Conservation (phyloP, 1,140 invertebrate genomes). For the Lasaia peninsularis region DNA sequence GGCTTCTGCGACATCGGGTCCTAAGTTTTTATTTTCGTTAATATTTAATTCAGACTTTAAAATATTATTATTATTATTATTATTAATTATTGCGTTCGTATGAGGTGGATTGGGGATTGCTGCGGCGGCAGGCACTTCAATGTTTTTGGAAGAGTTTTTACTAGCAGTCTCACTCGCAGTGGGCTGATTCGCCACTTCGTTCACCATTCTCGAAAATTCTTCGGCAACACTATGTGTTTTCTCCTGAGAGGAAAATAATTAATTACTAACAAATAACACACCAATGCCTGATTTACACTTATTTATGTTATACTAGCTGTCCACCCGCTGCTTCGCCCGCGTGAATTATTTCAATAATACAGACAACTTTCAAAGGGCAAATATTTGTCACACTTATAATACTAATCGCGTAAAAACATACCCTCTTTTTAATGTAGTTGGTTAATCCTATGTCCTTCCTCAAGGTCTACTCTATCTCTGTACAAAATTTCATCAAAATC, state of each 20-base stretch:
- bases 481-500: too few species aligned
- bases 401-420: too few species aligned
- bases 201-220: conserved; percentile 60
- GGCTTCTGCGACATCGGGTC: conserved; percentile 45
- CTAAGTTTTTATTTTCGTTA: conserved; percentile 60
- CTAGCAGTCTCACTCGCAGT: conserved; percentile 41
- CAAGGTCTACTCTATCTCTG: too few species aligned
- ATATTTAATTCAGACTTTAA: conserved; percentile 64
- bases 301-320: too few species aligned
- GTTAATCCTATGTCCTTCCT: too few species aligned
- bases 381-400: too few species aligned
- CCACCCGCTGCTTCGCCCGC: too few species aligned
- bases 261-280: neutral
- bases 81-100: conserved; percentile 54
- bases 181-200: conserved; percentile 56
- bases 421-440: too few species aligned
- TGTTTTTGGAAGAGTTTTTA: conserved; percentile 52
- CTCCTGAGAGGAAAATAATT: conserved; percentile 29
- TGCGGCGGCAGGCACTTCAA: conserved; percentile 38
- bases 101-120: conserved; percentile 45
- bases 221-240: conserved; percentile 51
- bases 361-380: too few species aligned
- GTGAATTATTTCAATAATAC: too few species aligned
- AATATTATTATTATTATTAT: conserved; percentile 63
- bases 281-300: too few species aligned